These are phyloP conservation scores for Rhogogaster chlorosoma DNA, from an alignment of 2,888 invertebrate species.

Conservation along the genomic window DNA sequence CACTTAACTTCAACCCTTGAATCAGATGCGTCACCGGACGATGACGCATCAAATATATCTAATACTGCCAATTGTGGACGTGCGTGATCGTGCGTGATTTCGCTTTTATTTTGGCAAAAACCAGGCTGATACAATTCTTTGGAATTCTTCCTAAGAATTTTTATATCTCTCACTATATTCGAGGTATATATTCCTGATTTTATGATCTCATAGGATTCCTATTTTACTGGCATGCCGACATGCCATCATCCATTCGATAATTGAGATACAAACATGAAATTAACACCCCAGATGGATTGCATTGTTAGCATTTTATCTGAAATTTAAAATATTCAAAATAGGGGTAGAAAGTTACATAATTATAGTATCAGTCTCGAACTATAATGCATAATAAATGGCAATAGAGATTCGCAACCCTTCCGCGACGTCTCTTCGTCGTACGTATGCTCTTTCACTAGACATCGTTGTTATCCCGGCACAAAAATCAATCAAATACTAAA, in stretches of 20 bases:
- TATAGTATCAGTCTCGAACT: background rate
- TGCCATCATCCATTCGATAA: background rate
- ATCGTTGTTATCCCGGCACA: background rate
- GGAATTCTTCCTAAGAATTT: background rate
- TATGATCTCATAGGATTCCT: background rate
- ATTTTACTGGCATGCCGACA: background rate
- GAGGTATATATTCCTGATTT: background rate
- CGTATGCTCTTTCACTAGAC: background rate
- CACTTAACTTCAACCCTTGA: conserved; percentile 20
- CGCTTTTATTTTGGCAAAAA: background rate
- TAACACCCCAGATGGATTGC: background rate
- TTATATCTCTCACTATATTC: background rate
- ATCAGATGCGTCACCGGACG: background rate
- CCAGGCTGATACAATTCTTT: background rate
- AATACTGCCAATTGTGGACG: background rate
- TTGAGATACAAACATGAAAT: background rate
- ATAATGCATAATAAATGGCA: background rate
- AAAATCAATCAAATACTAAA: background rate
- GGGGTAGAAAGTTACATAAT: background rate
- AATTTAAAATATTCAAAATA: background rate
- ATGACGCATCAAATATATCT: background rate
- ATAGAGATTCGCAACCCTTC: background rate
- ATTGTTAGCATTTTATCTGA: background rate
- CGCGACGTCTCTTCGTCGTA: background rate
- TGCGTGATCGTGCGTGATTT: background rate